Percentiles rank a stretch among this genome's conserved stretches.
These are phyloP conservation scores for Metaphire vulgaris DNA, from an alignment of 1,140 invertebrate species.

Conservation along the genomic window DNA sequence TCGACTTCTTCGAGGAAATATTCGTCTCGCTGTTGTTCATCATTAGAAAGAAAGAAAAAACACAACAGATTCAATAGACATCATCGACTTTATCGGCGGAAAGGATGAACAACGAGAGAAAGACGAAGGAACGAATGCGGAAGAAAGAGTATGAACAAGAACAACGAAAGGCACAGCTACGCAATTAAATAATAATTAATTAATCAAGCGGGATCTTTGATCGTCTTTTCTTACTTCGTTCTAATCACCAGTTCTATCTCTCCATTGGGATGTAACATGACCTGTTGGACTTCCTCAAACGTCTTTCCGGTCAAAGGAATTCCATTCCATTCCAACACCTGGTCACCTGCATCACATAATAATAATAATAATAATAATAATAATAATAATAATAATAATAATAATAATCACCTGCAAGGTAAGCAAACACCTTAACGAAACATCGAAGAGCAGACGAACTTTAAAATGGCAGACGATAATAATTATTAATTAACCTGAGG, in stretches of 20 bases:
- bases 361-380: too few species aligned
- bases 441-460: too few species aligned
- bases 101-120: too few species aligned
- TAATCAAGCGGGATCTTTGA: not conserved
- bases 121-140: not conserved
- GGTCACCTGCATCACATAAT: slow-evolving; percentile 56
- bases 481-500: too few species aligned
- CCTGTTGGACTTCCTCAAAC: slow-evolving; percentile 61
- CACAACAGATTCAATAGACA: too few species aligned
- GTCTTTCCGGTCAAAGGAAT: slow-evolving; percentile 58
- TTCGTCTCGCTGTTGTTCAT: slow-evolving; percentile 14
- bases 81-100: too few species aligned
- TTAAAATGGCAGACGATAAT: too few species aligned
- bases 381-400: too few species aligned
- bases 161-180: not conserved
- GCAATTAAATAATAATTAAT: not conserved
- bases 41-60: not conserved
- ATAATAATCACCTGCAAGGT: too few species aligned
- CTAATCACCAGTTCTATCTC: slow-evolving; percentile 61
- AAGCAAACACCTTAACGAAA: too few species aligned
- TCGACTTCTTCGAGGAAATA: slow-evolving; percentile 26
- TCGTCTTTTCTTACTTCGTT: slow-evolving; percentile 40
- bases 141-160: not conserved
- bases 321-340: slow-evolving; percentile 65
- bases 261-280: slow-evolving; percentile 56